These are phyloP conservation scores for Saccopteryx bilineata DNA, from an alignment of 2,113 vertebrate species.

Conservation along the genomic window DNA sequence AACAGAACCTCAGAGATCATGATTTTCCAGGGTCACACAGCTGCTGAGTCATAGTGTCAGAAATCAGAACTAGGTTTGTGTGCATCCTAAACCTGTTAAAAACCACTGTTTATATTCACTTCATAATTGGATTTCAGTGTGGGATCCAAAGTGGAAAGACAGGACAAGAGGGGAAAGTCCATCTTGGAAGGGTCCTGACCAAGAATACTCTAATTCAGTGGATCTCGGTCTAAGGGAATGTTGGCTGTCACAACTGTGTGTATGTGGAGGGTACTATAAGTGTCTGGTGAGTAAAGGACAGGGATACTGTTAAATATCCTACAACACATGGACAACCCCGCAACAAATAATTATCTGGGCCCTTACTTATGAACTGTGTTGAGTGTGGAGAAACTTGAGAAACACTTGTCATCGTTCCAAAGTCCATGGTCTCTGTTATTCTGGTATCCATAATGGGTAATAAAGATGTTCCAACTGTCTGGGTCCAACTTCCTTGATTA, in stretches of 20 bases:
- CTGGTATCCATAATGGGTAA: neutral
- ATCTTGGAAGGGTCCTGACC: neutral
- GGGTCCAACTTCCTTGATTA: neutral
- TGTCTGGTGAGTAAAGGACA: neutral
- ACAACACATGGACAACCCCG: neutral
- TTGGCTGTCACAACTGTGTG: neutral
- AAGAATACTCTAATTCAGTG: neutral
- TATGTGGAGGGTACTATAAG: neutral
- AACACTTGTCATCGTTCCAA: neutral
- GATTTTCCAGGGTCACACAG: neutral
- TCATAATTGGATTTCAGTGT: neutral
- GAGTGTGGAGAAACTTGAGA: neutral
- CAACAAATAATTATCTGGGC: neutral
- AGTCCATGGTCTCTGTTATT: neutral
- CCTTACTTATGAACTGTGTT: conserved; percentile 28
- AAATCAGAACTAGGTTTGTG: neutral
- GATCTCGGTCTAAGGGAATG: neutral
- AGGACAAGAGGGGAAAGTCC: neutral
- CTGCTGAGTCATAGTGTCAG: neutral
- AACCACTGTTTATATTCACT: neutral
- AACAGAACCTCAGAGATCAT: neutral
- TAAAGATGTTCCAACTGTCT: neutral
- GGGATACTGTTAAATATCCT: neutral
- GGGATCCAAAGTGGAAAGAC: neutral
- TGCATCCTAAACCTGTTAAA: neutral